These are phyloP conservation scores for Beris morrisii DNA, from an alignment of 2,888 invertebrate species.

Conservation along the genomic window DNA sequence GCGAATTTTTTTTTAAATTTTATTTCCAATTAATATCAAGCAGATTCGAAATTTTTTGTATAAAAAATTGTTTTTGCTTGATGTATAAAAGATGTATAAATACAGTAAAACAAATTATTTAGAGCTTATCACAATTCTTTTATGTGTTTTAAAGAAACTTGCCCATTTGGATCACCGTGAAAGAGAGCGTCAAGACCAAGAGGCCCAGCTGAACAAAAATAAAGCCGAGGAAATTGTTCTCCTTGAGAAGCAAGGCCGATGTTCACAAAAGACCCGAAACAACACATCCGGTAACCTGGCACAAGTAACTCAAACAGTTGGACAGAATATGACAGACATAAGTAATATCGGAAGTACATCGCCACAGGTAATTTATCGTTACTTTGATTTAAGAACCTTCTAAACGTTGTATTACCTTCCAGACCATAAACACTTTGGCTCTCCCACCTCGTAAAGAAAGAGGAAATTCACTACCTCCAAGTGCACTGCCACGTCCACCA, in stretches of 20 bases:
- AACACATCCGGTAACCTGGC: conserved; percentile 41
- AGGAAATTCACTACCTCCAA: conserved; percentile 42
- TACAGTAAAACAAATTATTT: too few species aligned
- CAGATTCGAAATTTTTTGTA: too few species aligned
- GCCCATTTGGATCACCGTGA: conserved; percentile 42
- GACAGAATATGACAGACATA: conserved; percentile 44
- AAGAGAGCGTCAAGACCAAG: conserved; percentile 38
- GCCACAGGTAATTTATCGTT: conserved; percentile 30
- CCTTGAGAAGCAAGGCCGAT: conserved; percentile 43
- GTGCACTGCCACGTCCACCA: conserved; percentile 42
- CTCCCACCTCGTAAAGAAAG: conserved; percentile 41
- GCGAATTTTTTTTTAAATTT: too few species aligned
- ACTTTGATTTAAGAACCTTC: not conserved
- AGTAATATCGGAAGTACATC: conserved; percentile 41
- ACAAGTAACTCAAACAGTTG: conserved; percentile 43
- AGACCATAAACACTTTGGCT: conserved; percentile 35
- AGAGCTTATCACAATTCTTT: too few species aligned
- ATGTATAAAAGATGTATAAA: too few species aligned
- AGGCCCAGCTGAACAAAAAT: conserved; percentile 36
- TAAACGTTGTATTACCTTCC: conserved; percentile 1
- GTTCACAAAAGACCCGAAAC: conserved; percentile 42
- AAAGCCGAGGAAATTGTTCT: conserved; percentile 42
- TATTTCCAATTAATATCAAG: too few species aligned
- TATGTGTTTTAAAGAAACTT: conserved; percentile 36
- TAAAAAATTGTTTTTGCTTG: too few species aligned